Evolutionary conservation across 2,113 vertebrate species (phyloP).

Genomic region (Alligator sinensis): DNA sequence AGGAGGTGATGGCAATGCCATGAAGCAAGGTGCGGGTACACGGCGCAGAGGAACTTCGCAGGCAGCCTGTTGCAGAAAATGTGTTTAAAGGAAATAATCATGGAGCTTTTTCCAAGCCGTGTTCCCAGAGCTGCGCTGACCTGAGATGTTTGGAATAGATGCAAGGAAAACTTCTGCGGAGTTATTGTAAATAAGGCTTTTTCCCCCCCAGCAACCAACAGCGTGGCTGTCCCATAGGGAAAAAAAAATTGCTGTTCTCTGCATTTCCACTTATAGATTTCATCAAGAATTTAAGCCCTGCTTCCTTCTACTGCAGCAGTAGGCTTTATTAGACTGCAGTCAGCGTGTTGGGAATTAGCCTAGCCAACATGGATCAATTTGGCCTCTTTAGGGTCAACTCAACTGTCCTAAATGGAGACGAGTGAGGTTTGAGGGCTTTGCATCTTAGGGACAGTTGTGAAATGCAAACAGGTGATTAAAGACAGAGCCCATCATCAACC

Average conservation of each 20-base stretch:
- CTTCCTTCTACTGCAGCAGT: background rate
- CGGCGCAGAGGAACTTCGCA: accelerated
- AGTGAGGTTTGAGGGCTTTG: background rate
- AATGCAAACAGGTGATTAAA: background rate
- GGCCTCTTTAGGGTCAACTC: background rate
- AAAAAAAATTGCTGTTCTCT: accelerated
- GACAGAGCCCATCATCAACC: accelerated
- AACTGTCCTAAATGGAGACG: accelerated
- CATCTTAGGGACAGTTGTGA: background rate
- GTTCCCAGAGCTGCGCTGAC: background rate
- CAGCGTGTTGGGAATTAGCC: accelerated
- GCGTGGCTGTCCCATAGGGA: background rate
- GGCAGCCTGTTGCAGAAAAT: background rate
- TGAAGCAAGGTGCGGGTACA: accelerated
- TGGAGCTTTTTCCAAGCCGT: background rate
- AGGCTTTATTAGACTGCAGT: accelerated
- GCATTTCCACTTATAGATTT: accelerated
- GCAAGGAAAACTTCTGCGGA: background rate
- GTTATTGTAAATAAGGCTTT: background rate
- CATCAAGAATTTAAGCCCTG: background rate
- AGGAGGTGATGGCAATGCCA: background rate
- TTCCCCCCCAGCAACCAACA: background rate
- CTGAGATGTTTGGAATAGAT: background rate
- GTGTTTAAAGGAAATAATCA: accelerated
- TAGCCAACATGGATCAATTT: accelerated